Evolutionary conservation across 2,888 invertebrate species (phyloP), one percentile per base, ranked within the genome.

Genomic region (Nymphalis polychloros): DNA sequence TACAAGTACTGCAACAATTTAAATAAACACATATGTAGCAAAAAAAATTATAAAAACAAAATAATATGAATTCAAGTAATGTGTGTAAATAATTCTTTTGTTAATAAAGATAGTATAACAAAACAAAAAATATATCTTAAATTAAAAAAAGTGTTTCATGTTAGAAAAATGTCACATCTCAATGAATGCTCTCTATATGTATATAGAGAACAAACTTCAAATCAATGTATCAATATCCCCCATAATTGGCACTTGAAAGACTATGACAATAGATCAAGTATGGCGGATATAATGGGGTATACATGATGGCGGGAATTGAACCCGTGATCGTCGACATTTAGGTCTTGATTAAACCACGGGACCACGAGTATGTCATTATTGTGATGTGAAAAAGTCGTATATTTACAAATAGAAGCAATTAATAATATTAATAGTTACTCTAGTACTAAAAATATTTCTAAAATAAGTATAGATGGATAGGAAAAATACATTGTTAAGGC

Each of bases 1-100:
- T 99, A 99, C 64, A 99, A 92, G 82, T 98, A 97, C 97, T 98
- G 93, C 52, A 75, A 75, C 10, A 55, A 52, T 61, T 19, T n/a
- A 46, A 53, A 41, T 41, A 23, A 23, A 23, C 23, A 41, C 41
- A 41, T 13, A 13, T 41, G 13, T 41, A 41, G 27, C 27, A 41
- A 3, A 41, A 41, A 8, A 3, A 8, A 50, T 6, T 49, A 49
- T 8, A n/a, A 49, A 49, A 8, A 17, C 7, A 49, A n/a, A 31
- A 31, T 31, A 31, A 31, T 6, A 31, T 31, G 5, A 31, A 31
- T 6, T 31, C 27, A 31, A 31, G 27, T 31, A 31, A 31, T 31
- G 23, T 23, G 23, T 2, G 2, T 23, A n/a, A n/a, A 23, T 31
- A 31, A 31, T 31, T 31, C 6, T 6, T 31, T 6, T 27, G 3